Evolutionary conservation across 2,113 vertebrate genomes (phyloP), one percentile per base, ranked within the genome.

Genomic region (Chaetura pelagica): DNA sequence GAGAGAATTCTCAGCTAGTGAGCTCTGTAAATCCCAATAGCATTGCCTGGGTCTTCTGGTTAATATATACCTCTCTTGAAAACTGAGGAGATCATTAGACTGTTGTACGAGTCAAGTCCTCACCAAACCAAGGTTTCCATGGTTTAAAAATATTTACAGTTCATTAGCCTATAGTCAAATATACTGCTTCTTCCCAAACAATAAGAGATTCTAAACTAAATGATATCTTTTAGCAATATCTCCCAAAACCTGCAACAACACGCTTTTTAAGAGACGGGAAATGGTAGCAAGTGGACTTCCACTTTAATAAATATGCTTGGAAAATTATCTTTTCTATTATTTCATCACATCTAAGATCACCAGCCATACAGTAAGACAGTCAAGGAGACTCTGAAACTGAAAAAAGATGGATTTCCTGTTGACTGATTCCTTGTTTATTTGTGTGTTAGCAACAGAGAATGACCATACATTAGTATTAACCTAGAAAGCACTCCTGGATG

Each of bases 111-210:
- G 30, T 79, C 62, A 93, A 84, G 49, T 76, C 71, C 87, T 52
- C 35, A 40, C 9, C 8, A 77, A 86, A 80, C 7, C 17, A 24
- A 71, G n/a, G 76, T 90, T 94, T 86, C 86, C 76, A 76, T 73
- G 51, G 76, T 86, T 86, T 58, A 81, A 80, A 92, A 90, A 80
- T 69, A 92, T 86, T 93, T 94, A 61, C 44, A 40, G 23, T 49
- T 79, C 12, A 75, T 92, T 95, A 80, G 18, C n/a, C 7, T 92
- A 84, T 95, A 92, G 72, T 90, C 44, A 94, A 85, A 88, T 80
- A 69, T 16, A 58, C 18, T 62, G 32, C 16, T 88, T 85, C 74
- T 85, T 73, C 75, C 16, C 30, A 75, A 44, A 0, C 27, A 76
- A 19, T 44, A 57, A 76, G 12, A 79, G 12, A 71, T 46, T 87